Evolutionary conservation across 2,797 vertebrate genomes (phyloP).

Genomic region (Prionace glauca): DNA sequence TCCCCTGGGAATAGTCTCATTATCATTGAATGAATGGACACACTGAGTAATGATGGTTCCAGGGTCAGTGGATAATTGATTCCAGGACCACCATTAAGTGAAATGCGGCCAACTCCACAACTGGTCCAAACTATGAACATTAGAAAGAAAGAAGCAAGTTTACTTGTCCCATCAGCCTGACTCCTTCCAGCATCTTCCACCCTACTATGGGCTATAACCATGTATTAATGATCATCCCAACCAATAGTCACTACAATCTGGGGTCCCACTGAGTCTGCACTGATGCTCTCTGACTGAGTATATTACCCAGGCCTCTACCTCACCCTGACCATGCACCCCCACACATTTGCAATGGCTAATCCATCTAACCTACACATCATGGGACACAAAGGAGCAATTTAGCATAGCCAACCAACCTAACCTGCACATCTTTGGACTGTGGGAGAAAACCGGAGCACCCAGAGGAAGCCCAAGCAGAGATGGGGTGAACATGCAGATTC

Average conservation of each 20-base stretch:
- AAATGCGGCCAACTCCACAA: background rate
- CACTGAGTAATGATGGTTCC: background rate
- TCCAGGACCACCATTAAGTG: background rate
- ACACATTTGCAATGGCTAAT: too few relatives aligned
- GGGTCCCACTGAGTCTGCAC: too few relatives aligned
- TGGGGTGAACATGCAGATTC: too few relatives aligned
- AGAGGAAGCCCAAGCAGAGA: too few relatives aligned
- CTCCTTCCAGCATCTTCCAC: background rate
- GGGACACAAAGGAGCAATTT: too few relatives aligned
- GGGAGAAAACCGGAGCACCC: too few relatives aligned
- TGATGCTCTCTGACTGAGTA: too few relatives aligned
- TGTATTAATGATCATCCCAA: background rate
- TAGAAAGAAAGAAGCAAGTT: background rate
- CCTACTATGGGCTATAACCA: background rate
- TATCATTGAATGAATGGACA: background rate
- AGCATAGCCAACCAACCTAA: too few relatives aligned
- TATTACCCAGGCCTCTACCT: too few relatives aligned
- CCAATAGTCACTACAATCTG: background rate
- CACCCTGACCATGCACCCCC: too few relatives aligned
- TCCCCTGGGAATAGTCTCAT: background rate
- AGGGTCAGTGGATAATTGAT: background rate
- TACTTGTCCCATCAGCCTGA: background rate
- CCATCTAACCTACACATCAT: too few relatives aligned
- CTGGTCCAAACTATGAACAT: background rate
- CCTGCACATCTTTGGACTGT: too few relatives aligned